These are phyloP conservation scores for Malthinus flaveolus DNA, from an alignment of 2,888 invertebrate species.

Conservation along the genomic window DNA sequence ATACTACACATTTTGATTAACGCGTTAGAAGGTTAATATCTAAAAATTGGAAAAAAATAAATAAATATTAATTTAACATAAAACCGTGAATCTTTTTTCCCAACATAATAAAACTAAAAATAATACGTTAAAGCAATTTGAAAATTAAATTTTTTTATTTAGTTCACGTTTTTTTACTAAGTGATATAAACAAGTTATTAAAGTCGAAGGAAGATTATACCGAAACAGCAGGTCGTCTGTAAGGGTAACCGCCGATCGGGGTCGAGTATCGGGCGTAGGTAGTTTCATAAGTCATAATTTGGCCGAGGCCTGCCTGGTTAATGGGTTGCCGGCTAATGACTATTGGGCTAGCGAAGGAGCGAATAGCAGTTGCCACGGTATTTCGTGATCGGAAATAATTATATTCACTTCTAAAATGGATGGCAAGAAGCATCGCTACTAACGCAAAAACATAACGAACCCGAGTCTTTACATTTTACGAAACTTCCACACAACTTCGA, in stretches of 20 bases:
- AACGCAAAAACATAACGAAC: slow-evolving; percentile 29
- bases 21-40: too few species aligned
- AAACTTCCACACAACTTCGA: background rate
- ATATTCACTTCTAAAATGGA: slow-evolving; percentile 57
- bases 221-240: slow-evolving; percentile 27
- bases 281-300: slow-evolving; percentile 31
- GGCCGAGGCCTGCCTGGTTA: slow-evolving; percentile 29
- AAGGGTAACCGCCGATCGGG: slow-evolving; percentile 25
- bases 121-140: too few species aligned
- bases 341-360: slow-evolving; percentile 48
- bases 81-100: too few species aligned
- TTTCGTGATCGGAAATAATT: slow-evolving; percentile 52
- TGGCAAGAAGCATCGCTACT: slow-evolving; percentile 37
- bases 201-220: slow-evolving; percentile 15
- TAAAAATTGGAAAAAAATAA: too few species aligned
- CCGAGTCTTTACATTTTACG: slow-evolving; percentile 12
- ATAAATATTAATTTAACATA: too few species aligned
- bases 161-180: slow-evolving; percentile 10
- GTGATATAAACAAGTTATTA: slow-evolving; percentile 21
- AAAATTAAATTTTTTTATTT: background rate
- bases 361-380: slow-evolving; percentile 47
- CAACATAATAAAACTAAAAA: too few species aligned
- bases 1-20: too few species aligned
- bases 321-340: slow-evolving; percentile 47
- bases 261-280: slow-evolving; percentile 24